phyloP scores from a whole-genome alignment of 1,140 invertebrate genomes.

The Saccostrea cuccullata region DNA sequence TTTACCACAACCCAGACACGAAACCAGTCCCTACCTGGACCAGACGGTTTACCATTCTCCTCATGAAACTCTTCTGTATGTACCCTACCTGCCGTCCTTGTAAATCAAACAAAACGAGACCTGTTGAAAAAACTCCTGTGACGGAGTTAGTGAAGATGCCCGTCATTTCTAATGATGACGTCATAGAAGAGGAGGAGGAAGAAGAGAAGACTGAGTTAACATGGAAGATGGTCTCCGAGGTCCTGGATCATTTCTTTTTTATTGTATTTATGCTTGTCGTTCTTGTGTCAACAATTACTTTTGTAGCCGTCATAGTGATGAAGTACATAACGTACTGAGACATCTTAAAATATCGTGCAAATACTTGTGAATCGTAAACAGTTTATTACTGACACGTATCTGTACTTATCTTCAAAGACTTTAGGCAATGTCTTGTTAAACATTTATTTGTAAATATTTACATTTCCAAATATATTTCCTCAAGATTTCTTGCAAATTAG shows the following conservation, averaged over 20 bases:
- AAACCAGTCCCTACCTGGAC: conserved; percentile 45
- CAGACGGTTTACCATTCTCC: background rate
- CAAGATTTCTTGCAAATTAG: too few species aligned
- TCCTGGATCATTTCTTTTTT: conserved; percentile 50
- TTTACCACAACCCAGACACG: conserved; percentile 28
- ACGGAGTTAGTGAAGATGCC: background rate
- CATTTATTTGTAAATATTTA: too few species aligned
- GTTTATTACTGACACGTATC: too few species aligned
- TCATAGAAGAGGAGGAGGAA: background rate
- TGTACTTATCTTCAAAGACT: too few species aligned
- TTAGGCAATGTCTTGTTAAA: too few species aligned
- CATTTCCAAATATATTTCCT: too few species aligned
- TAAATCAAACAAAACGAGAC: background rate
- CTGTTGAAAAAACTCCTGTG: background rate
- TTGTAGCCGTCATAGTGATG: conserved; percentile 13
- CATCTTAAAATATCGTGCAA: background rate
- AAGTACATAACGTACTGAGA: background rate
- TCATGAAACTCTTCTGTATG: conserved; percentile 26
- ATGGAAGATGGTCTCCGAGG: conserved; percentile 32
- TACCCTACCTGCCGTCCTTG: conserved; percentile 21
- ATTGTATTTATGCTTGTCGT: conserved; percentile 34
- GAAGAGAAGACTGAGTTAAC: background rate
- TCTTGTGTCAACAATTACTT: conserved; percentile 27
- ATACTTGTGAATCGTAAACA: too few species aligned
- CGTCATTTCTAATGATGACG: background rate